Evolutionary conservation across 92 coral and sea anemone species (phyloP).

Genomic region (Siderastrea radians): DNA sequence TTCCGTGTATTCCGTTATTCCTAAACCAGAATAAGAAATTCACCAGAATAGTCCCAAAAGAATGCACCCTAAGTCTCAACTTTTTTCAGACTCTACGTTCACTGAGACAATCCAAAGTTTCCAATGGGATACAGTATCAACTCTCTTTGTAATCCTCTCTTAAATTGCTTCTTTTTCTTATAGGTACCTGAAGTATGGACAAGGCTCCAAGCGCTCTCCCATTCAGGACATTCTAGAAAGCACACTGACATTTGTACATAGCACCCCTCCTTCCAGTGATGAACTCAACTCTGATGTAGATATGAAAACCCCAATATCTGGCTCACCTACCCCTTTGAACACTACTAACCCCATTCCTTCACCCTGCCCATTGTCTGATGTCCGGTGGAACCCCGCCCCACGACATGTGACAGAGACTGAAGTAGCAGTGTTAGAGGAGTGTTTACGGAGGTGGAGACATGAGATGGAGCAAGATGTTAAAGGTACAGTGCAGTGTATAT

Average conservation of each 20-base stretch:
- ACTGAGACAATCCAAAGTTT: too few species aligned
- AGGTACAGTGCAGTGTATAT: constrained; percentile 34
- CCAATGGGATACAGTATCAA: too few species aligned
- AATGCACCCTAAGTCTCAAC: too few species aligned
- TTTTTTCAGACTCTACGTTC: too few species aligned
- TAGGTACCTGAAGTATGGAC: constrained; percentile 82
- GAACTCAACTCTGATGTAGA: constrained; percentile 69
- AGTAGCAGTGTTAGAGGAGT: constrained; percentile 63
- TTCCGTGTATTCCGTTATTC: too few species aligned
- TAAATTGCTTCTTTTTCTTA: not conserved
- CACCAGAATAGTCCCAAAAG: too few species aligned
- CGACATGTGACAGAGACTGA: constrained; percentile 77
- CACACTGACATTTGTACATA: constrained; percentile 72
- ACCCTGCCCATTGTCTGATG: constrained; percentile 58
- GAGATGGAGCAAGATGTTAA: constrained; percentile 83
- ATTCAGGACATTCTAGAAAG: constrained; percentile 79
- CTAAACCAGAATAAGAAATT: too few species aligned
- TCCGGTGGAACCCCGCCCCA: constrained; percentile 81
- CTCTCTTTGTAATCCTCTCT: not conserved
- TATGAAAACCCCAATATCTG: constrained; percentile 68
- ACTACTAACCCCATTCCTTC: constrained; percentile 35
- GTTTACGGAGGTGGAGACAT: constrained; percentile 78
- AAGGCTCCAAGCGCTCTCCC: constrained; percentile 66
- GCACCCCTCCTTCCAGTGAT: constrained; percentile 65
- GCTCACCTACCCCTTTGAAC: constrained; percentile 65